Evolutionary conservation across 2,888 invertebrate species (phyloP), one percentile per base, ranked within the genome.

Genomic region (Dynastes maya): DNA sequence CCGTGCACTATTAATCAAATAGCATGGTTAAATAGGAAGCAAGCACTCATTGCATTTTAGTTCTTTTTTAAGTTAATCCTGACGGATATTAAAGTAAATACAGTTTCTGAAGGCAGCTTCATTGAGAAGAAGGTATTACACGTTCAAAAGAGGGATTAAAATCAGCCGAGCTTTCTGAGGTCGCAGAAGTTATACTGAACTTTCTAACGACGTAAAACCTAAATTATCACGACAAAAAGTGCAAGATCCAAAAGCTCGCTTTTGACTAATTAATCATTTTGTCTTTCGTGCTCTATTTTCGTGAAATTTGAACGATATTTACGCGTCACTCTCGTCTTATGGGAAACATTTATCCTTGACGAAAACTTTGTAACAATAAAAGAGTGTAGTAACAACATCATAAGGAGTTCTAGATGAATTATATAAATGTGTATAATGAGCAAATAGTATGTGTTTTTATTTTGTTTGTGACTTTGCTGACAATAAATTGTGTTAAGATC

Each of bases 61-160:
- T 37, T 37, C 32, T 37, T 37, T 37, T 37, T 37, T 37, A 37
- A 37, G 32, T 37, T 37, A 37, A 37, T 37, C 32, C 32, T 37
- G 5, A 37, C 32, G 40, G 40, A 65, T 65, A 40, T 65, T 16
- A 65, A 65, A 16, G 40, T 16, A 40, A 40, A 65, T 40, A 65
- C 6, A 65, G 6, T 65, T 40, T 65, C 37, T 4, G 40, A 37
- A 65, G 37, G 37, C 13, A 65, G 65, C 40, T 40, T 65, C 65
- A 65, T 65, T 40, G n/a, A 37, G 32, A 64, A 64, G 64, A 13
- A 32, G 40, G 65, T 65, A 65, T 22, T 65, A 40, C 65, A 5
- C n/a, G 22, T 65, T 65, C 45, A 65, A 65, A 65, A 65, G 65
- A 65, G 40, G 40, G 65, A 65, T 65, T 65, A 65, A 65, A 37